Percentiles rank a stretch among this genome's conserved stretches.
Conservation (phyloP, 1,140 invertebrate species). For the Ylistrum balloti region DNA sequence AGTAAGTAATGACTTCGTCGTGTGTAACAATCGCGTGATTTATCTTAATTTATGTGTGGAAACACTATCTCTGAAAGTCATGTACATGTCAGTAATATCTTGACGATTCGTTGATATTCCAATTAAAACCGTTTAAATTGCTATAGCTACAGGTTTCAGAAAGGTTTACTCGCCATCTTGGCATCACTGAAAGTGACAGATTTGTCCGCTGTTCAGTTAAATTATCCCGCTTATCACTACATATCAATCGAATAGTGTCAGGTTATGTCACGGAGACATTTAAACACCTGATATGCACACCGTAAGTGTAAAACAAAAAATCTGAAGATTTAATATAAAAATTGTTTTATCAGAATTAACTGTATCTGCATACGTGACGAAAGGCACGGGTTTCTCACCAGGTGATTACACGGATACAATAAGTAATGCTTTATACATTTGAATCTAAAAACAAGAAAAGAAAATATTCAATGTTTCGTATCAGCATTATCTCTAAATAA, state of each 20-base stretch:
- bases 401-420: background rate
- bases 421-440: background rate
- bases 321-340: background rate
- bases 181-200: background rate
- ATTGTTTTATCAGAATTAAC: background rate
- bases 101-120: background rate
- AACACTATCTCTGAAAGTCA: background rate
- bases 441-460: background rate
- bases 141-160: background rate
- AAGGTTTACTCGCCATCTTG: background rate
- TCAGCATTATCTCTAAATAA: constrained; percentile 21
- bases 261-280: background rate
- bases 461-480: background rate
- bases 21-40: background rate
- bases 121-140: background rate
- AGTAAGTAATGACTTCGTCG: background rate
- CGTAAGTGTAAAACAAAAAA: background rate
- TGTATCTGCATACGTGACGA: background rate
- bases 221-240: background rate
- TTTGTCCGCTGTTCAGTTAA: background rate
- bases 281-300: background rate
- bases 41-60: background rate
- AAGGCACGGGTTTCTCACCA: background rate
- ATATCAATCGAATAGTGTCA: background rate
- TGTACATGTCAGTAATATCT: constrained; percentile 15